Percentiles rank a stretch among this genome's conserved stretches.
Evolutionary conservation across 1,140 invertebrate genomes (phyloP).

Genomic region (Atta colombica): DNA sequence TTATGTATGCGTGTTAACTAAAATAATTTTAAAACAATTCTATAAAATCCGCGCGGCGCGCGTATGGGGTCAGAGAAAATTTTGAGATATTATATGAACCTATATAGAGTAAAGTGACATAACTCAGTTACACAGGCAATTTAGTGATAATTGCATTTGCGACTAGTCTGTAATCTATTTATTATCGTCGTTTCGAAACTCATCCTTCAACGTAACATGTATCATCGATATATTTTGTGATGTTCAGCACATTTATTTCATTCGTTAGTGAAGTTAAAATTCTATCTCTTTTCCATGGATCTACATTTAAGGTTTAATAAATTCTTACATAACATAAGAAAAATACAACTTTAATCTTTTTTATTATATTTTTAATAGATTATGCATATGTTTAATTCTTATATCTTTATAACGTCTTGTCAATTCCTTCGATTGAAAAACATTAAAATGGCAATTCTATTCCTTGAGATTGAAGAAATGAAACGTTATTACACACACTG

Average conservation of each 20-base stretch:
- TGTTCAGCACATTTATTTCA: not conserved
- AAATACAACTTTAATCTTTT: conserved; percentile 1
- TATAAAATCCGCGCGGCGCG: not conserved
- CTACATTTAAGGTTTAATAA: conserved; percentile 7
- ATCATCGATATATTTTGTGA: not conserved
- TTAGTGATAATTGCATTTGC: conserved; percentile 40
- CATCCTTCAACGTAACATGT: conserved; percentile 19
- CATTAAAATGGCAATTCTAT: conserved; percentile 11
- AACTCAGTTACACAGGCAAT: conserved; percentile 35
- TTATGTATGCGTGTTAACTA: not conserved
- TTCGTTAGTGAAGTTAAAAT: conserved; percentile 3
- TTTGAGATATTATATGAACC: conserved; percentile 43
- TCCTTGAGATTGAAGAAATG: not conserved
- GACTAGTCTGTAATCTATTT: conserved; percentile 40
- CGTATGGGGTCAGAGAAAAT: conserved; percentile 18
- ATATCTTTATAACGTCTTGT: not conserved
- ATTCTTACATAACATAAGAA: not conserved
- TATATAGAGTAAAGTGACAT: conserved; percentile 2
- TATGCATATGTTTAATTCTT: not conserved
- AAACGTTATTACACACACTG: not conserved
- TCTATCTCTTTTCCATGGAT: not conserved
- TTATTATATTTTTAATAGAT: not conserved
- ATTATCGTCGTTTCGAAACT: conserved; percentile 47
- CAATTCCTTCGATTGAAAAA: not conserved
- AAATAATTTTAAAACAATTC: conserved; percentile 48